Evolutionary conservation across 2,797 vertebrate species (phyloP).

Genomic region (Channa striata): DNA sequence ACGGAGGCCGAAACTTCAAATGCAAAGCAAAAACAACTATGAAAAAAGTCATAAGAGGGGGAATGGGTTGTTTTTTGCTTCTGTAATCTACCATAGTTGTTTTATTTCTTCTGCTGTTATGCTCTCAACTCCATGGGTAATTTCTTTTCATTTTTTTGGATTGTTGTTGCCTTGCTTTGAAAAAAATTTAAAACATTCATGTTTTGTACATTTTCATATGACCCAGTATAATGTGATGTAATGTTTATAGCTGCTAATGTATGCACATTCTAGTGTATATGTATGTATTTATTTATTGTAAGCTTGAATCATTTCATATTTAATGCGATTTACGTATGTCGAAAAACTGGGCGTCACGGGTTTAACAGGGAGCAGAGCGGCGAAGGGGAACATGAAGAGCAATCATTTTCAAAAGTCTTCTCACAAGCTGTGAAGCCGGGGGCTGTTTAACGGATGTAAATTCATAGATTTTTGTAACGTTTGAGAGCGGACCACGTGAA

Average conservation of each 20-base stretch:
- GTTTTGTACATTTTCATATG: constrained; percentile 99
- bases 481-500: constrained; percentile 87
- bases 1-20: constrained; percentile 70
- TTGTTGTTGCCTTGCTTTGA: constrained; percentile 93
- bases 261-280: constrained; percentile 96
- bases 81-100: constrained; percentile 92
- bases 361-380: constrained; percentile 47
- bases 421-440: constrained; percentile 83
- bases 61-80: constrained; percentile 90
- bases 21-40: constrained; percentile 72
- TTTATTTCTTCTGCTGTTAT: constrained; percentile 76
- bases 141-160: constrained; percentile 82
- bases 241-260: constrained; percentile 97
- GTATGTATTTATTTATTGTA: constrained; percentile 93
- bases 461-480: constrained; percentile 91
- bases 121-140: constrained; percentile 70
- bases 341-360: constrained; percentile 69
- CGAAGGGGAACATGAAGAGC: constrained; percentile 65
- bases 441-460: constrained; percentile 91
- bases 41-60: constrained; percentile 49
- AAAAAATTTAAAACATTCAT: constrained; percentile 90
- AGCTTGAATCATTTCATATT: constrained; percentile 88
- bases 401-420: constrained; percentile 86
- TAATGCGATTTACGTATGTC: constrained; percentile 84
- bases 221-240: constrained; percentile 97